A percentile compares a stretch with the other conserved stretches of the same genome.
Evolutionary conservation across 2,888 invertebrate species (phyloP).

Genomic region (Oasisia sp.): DNA sequence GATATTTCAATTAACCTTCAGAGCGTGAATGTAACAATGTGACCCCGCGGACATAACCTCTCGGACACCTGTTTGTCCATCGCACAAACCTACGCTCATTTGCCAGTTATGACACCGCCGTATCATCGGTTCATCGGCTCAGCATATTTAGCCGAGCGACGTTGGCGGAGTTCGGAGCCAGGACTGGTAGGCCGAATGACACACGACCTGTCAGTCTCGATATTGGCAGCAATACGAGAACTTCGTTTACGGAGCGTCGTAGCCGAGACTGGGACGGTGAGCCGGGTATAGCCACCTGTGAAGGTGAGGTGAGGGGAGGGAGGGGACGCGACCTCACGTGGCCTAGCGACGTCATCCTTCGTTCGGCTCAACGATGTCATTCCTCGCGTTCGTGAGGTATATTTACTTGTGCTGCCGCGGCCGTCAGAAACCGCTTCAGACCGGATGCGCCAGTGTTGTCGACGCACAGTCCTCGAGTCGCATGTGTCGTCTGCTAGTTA

Average conservation of each 20-base stretch:
- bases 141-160: not conserved
- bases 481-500: not conserved
- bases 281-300: not conserved
- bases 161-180: not conserved
- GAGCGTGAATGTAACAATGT: not conserved
- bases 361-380: not conserved
- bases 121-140: not conserved
- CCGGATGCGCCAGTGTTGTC: not conserved
- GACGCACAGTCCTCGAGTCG: not conserved
- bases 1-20: not conserved
- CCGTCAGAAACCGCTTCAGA: not conserved
- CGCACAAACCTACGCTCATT: not conserved
- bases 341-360: not conserved
- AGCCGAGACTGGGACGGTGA: not conserved
- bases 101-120: not conserved
- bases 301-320: not conserved
- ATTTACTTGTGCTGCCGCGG: not conserved
- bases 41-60: not conserved
- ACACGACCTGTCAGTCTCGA: not conserved
- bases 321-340: conserved; percentile 8
- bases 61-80: not conserved
- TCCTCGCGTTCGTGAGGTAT: not conserved
- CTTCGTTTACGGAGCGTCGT: conserved; percentile 3
- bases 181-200: not conserved
- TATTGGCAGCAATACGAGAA: conserved; percentile 6